Evolutionary conservation across 2,113 vertebrate species (phyloP).

Genomic region (Ageneiosus marmoratus): DNA sequence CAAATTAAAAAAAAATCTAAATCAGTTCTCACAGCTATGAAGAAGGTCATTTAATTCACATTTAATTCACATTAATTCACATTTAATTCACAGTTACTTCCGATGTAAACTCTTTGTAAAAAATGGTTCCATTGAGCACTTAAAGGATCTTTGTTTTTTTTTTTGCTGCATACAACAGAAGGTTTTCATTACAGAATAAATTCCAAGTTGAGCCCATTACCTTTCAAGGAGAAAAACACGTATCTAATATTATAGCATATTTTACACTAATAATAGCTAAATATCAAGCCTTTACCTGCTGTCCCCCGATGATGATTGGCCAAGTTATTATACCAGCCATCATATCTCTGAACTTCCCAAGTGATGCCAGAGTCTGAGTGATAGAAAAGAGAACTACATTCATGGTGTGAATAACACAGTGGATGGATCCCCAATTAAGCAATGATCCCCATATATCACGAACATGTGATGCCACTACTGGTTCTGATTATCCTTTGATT

Average conservation of each 20-base stretch:
- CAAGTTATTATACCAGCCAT: conserved; percentile 97
- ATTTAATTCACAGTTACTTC: too few relatives aligned
- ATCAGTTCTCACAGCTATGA: neutral
- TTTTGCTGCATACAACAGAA: neutral
- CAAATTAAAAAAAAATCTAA: neutral
- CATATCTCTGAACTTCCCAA: conserved; percentile 92
- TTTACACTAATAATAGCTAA: neutral
- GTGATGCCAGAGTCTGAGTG: conserved; percentile 68
- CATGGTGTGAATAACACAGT: neutral
- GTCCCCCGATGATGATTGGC: conserved; percentile 77
- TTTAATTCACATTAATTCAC: too few relatives aligned
- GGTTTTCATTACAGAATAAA: neutral
- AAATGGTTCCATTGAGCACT: neutral
- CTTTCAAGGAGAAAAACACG: neutral
- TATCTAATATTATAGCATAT: neutral
- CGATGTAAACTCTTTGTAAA: neutral
- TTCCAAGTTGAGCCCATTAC: neutral
- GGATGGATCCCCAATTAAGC: neutral
- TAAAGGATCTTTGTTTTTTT: neutral
- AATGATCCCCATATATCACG: neutral
- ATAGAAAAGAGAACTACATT: neutral
- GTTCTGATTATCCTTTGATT: neutral
- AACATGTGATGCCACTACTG: neutral
- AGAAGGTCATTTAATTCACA: neutral
- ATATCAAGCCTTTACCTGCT: conserved; percentile 72